A percentile compares a stretch with the other conserved stretches of the same genome.
Conservation (phyloP, 2,888 invertebrate genomes). For the Drosophila neutralis region DNA sequence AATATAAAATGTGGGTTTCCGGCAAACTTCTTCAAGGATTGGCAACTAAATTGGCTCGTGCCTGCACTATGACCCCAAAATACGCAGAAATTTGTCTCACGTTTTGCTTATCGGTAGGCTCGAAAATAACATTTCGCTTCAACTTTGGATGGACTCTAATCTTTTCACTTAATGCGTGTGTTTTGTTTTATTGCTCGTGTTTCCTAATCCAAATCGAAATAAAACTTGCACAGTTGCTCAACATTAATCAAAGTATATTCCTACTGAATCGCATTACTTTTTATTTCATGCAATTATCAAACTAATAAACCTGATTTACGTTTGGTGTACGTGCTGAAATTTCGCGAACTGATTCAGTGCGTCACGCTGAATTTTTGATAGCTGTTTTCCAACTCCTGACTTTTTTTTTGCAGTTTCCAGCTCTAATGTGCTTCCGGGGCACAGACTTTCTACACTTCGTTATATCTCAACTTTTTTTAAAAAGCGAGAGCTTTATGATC, state of each 20-base stretch:
- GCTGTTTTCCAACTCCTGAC: background rate
- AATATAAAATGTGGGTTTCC: background rate
- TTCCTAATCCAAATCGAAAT: background rate
- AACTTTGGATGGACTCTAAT: constrained; percentile 29
- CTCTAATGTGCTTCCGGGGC: background rate
- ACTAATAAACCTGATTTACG: background rate
- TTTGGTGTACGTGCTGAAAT: background rate
- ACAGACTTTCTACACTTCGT: too few species aligned
- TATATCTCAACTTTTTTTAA: too few species aligned
- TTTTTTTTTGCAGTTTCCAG: background rate
- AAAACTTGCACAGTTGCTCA: background rate
- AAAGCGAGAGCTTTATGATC: too few species aligned
- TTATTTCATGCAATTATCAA: background rate
- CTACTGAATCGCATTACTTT: background rate
- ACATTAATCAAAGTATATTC: background rate
- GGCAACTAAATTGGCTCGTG: background rate
- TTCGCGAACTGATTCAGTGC: background rate
- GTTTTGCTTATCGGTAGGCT: constrained; percentile 27
- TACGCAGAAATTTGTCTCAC: background rate
- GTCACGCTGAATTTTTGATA: background rate
- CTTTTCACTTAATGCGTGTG: constrained; percentile 20
- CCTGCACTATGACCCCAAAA: background rate
- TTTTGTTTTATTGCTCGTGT: constrained; percentile 10
- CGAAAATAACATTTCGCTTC: background rate
- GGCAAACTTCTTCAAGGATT: background rate